Conservation (phyloP, 30 jellyfish, hydroid and myxozoan species). For the Cassiopea xamachana region DNA sequence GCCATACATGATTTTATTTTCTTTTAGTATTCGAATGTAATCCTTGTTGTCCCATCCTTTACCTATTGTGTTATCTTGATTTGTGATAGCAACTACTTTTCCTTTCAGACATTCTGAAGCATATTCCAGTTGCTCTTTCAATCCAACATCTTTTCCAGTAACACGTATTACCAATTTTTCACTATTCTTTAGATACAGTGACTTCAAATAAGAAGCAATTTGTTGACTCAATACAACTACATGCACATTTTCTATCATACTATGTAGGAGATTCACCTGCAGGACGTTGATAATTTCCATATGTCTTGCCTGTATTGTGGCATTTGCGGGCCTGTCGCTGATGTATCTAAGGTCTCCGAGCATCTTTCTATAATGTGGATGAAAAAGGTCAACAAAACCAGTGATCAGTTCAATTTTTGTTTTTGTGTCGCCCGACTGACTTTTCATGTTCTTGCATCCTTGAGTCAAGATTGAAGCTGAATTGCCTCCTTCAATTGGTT, state of each 20-base stretch:
- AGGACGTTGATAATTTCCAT: constrained; percentile 31
- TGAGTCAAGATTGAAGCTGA: neutral
- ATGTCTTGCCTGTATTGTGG: constrained; percentile 8
- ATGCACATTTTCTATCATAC: constrained; percentile 1
- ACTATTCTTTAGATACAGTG: constrained; percentile 8
- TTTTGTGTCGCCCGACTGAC: neutral
- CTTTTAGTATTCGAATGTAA: neutral
- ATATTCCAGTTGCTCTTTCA: constrained; percentile 18
- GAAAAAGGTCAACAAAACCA: constrained; percentile 11
- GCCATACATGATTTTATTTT: constrained; percentile 17
- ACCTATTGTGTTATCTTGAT: constrained; percentile 42
- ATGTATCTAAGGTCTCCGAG: neutral
- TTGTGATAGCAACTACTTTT: constrained; percentile 14
- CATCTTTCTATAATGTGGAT: neutral
- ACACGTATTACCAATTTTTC: constrained; percentile 16
- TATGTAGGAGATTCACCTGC: constrained; percentile 8
- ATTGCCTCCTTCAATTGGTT: neutral
- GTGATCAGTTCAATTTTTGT: neutral
- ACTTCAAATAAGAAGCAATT: constrained; percentile 19
- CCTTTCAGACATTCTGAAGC: constrained; percentile 6
- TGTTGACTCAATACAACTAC: constrained; percentile 3
- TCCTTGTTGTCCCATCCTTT: constrained; percentile 34
- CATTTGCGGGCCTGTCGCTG: neutral
- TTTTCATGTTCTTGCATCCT: neutral
- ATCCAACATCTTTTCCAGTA: constrained; percentile 15